phyloP scores from a whole-genome alignment of 2,797 vertebrate genomes.

The Acestrorhynchus altus region DNA sequence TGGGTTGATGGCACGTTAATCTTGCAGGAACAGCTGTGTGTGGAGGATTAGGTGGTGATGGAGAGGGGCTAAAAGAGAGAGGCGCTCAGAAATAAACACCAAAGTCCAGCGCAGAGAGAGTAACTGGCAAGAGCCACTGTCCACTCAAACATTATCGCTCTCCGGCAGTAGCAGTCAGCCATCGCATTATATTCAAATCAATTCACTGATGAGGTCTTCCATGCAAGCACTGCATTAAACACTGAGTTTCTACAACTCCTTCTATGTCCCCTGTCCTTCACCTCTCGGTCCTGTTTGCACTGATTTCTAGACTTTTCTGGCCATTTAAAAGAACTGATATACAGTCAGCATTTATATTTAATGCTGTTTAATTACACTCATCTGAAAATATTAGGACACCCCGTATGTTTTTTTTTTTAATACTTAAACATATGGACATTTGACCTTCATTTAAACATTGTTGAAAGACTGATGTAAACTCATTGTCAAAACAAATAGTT shows the following conservation, averaged over 20 bases:
- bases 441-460: too few relatives aligned
- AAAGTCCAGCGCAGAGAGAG: conserved; percentile 49
- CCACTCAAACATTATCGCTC: conserved; percentile 58
- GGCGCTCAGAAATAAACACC: conserved; percentile 61
- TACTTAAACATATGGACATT: too few relatives aligned
- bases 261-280: conserved; percentile 25
- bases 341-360: too few relatives aligned
- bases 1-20: conserved; percentile 60
- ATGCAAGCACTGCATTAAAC: conserved; percentile 48
- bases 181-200: conserved; percentile 57
- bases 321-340: neutral
- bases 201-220: conserved; percentile 57
- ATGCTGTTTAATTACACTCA: too few relatives aligned
- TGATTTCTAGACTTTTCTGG: neutral
- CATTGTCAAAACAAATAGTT: too few relatives aligned
- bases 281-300: neutral
- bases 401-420: too few relatives aligned
- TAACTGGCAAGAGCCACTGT: conserved; percentile 39
- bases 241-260: conserved; percentile 16
- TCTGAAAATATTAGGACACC: too few relatives aligned
- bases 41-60: conserved; percentile 58
- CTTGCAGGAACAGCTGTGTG: conserved; percentile 64
- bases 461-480: too few relatives aligned
- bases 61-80: conserved; percentile 48
- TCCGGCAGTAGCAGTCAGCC: conserved; percentile 57